Evolutionary conservation across 2,888 invertebrate genomes (phyloP), one percentile per base, ranked within the genome.

Genomic region (Apeira syringaria): DNA sequence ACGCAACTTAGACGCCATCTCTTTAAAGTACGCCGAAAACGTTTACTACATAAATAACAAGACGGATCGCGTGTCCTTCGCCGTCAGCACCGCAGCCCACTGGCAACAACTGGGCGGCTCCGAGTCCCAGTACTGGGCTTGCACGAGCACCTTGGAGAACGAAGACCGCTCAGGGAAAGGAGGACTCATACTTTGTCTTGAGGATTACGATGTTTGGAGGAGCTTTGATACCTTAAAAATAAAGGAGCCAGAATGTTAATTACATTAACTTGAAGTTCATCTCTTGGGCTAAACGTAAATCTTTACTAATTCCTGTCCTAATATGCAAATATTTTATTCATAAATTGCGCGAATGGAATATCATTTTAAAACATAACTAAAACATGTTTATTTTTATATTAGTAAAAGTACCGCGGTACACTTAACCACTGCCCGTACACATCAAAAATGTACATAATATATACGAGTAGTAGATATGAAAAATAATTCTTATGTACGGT

Each of bases 151-250:
- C 20, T 26, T 66, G 22, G 70, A 71, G 28, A 63, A 53, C 8
- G 62, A 64, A n/a, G 67, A 62, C 6, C n/a, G 9, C 0, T 24
- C 34, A 0, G 50, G 47, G 0, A 63, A 56, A 11, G 79, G 73
- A 1, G 77, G 70, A 0, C 20, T 74, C 1, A 44, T 83, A 5
- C 8, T 72, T 1, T 85, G 84, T 38, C 54, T 75, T 0, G 47
- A 70, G 3, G 26, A 76, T 38, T 79, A 64, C 32, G 10, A 45
- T 0, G 41, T 83, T 5, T 85, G 84, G 85, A 44, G 55, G 10
- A 60, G 61, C 5, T 84, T 83, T 48, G 76, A 77, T 48, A 76
- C 73, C 38, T 60, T 84, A 0, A 85, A 83, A 66, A 51, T 74
- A 22, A 68, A 63, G 18, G 83, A 84, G 43, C 84, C 83, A 0